Evolutionary conservation across 2,797 vertebrate species (phyloP).

Genomic region (Botia almorhae): DNA sequence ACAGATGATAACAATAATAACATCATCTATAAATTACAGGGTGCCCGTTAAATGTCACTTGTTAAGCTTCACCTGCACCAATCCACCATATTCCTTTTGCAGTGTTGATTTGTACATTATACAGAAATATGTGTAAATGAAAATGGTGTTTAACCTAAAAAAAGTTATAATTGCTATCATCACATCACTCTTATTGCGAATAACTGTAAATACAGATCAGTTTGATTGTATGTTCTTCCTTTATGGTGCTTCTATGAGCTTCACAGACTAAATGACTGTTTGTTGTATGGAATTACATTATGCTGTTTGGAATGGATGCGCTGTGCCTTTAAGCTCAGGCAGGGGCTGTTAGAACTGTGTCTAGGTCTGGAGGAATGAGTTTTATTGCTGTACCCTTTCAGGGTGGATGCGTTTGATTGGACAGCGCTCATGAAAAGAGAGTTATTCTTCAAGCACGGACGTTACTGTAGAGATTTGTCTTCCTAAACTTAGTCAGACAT

Average conservation of each 20-base stretch:
- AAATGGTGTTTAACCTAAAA: neutral
- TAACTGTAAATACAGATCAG: neutral
- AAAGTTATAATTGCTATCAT: neutral
- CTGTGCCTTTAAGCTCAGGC: neutral
- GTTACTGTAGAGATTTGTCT: neutral
- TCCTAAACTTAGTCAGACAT: slow-evolving; percentile 27
- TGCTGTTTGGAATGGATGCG: neutral
- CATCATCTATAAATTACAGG: slow-evolving; percentile 50
- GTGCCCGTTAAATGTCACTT: slow-evolving; percentile 9
- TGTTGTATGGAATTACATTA: neutral
- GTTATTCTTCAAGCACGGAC: neutral
- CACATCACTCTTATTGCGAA: neutral
- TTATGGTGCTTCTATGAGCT: neutral
- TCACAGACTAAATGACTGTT: neutral
- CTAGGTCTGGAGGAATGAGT: neutral
- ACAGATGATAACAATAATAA: slow-evolving; percentile 51
- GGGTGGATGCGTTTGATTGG: slow-evolving; percentile 36
- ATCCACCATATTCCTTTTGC: too few species aligned
- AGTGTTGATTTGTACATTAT: neutral
- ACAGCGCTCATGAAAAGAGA: slow-evolving; percentile 29
- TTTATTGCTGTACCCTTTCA: slow-evolving; percentile 27
- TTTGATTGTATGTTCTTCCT: neutral
- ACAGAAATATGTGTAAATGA: neutral
- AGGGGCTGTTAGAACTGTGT: neutral
- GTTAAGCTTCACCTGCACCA: too few species aligned